Conservation (phyloP, 2,797 vertebrate genomes). For the Labroides dimidiatus region DNA sequence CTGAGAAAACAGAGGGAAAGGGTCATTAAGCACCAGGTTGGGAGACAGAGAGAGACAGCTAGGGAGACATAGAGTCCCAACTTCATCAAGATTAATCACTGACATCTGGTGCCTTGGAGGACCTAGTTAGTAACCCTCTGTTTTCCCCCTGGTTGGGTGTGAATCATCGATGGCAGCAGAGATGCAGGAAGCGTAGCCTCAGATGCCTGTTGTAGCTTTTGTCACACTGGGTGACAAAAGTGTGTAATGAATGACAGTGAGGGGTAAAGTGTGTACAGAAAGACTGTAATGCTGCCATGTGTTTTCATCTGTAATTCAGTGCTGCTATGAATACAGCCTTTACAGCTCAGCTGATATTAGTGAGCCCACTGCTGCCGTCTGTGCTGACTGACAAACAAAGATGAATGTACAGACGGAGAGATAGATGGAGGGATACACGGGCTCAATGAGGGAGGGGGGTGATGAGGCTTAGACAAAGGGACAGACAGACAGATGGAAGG, state of each 20-base stretch:
- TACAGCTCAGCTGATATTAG: not conserved
- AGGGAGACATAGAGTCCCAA: slow-evolving; percentile 73
- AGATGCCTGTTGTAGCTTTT: slow-evolving; percentile 72
- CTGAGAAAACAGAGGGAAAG: slow-evolving; percentile 77
- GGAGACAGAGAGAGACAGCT: slow-evolving; percentile 74
- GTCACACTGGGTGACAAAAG: slow-evolving; percentile 68
- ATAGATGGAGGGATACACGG: not conserved
- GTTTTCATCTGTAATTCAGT: slow-evolving; percentile 15
- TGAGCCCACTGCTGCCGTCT: not conserved
- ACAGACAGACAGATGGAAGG: no score
- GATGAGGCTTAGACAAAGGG: not conserved
- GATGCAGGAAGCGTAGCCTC: slow-evolving; percentile 62
- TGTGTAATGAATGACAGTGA: slow-evolving; percentile 60
- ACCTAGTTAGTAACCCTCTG: slow-evolving; percentile 82
- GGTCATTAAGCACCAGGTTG: slow-evolving; percentile 82
- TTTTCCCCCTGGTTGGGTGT: slow-evolving; percentile 69
- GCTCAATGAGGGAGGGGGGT: no score
- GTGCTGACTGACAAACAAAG: not conserved
- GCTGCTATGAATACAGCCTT: slow-evolving; percentile 20
- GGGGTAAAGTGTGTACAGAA: slow-evolving; percentile 47
- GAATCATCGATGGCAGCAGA: slow-evolving; percentile 76
- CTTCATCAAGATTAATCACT: slow-evolving; percentile 84
- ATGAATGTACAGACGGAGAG: not conserved
- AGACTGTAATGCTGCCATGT: slow-evolving; percentile 22
- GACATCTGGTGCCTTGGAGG: slow-evolving; percentile 82